phyloP scores from a whole-genome alignment of 2,888 invertebrate genomes.

The Drosophila helvetica region DNA sequence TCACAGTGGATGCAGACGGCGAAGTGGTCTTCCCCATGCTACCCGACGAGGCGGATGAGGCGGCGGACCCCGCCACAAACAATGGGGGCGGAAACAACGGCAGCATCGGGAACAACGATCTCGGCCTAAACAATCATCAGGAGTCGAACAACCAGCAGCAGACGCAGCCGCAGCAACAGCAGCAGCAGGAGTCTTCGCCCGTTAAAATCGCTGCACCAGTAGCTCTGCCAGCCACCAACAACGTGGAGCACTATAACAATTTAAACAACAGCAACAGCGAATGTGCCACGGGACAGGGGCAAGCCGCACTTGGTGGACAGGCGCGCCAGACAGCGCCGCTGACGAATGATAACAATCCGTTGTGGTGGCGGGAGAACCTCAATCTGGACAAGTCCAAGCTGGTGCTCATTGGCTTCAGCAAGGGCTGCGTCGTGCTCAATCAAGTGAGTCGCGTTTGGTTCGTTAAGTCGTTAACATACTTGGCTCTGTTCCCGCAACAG shows the following conservation, averaged over 20 bases:
- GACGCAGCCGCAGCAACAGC: conserved; percentile 35
- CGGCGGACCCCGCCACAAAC: conserved; percentile 37
- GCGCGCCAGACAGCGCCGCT: conserved; percentile 39
- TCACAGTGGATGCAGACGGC: conserved; percentile 83
- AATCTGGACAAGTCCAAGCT: conserved; percentile 86
- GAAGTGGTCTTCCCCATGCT: conserved; percentile 79
- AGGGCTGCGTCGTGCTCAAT: conserved; percentile 96
- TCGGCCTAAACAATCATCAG: conserved; percentile 52
- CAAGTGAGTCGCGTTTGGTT: conserved; percentile 85
- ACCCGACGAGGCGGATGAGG: conserved; percentile 38
- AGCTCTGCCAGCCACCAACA: conserved; percentile 36
- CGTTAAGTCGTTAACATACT: conserved; percentile 79
- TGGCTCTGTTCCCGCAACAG: conserved; percentile 4
- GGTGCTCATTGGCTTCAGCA: conserved; percentile 93
- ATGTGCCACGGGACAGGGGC: conserved; percentile 53
- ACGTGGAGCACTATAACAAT: conserved; percentile 57
- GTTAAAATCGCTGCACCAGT: conserved; percentile 27
- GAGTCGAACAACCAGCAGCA: conserved; percentile 44
- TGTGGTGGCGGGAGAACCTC: conserved; percentile 87
- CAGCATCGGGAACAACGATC: conserved; percentile 27
- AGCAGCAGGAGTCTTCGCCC: conserved; percentile 29
- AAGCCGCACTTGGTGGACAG: conserved; percentile 40
- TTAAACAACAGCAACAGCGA: conserved; percentile 52
- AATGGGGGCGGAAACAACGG: conserved; percentile 44
- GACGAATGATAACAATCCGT: conserved; percentile 83